Evolutionary conservation across 2,888 invertebrate genomes (phyloP), one percentile per base, ranked within the genome.

Genomic region (Phragmatobia fuliginosa): DNA sequence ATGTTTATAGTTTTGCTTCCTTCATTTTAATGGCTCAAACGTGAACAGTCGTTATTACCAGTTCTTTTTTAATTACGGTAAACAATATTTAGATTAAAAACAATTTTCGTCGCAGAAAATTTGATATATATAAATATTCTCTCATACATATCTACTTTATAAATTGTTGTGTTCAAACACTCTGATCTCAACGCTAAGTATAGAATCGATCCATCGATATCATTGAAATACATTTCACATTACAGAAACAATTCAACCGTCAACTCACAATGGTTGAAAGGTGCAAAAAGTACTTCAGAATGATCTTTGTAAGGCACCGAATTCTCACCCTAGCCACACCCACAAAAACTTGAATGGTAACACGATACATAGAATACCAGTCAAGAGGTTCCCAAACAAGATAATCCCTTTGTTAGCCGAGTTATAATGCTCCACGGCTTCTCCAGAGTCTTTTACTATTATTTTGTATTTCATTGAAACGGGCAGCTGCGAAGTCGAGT

Each of bases 361-460:
- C 90, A 89, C 90, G 92, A 93, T 92, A 91, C 87, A 91, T 87
- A 89, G 91, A 93, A 92, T 89, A 89, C 88, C 90, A 91, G 93
- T 93, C 94, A 93, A 94, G 94, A 94, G 93, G 92, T 92, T 93
- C 92, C 91, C 92, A 93, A 94, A 94, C 94, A 94, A 92, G 93
- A 94, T 93, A 93, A 93, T 93, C 92, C 92, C 92, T 91, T 93
- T 93, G 93, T 93, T 92, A 91, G 90, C 86, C 86, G 87, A 86
- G 90, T 89, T 91, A 92, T 93, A 92, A 93, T 92, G 80, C 76
- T 76, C 66, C 66, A 73, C 71, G 90, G 92, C 88, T 86, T 90
- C 91, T 91, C 88, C 84, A 73, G 89, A 90, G 87, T 87, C 82
- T 88, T 86, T 83, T 71, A 86, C 89, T 90, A 92, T 92, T 92